These are phyloP conservation scores for Fundulus diaphanus DNA, from an alignment of 2,797 vertebrate species.

Conservation along the genomic window DNA sequence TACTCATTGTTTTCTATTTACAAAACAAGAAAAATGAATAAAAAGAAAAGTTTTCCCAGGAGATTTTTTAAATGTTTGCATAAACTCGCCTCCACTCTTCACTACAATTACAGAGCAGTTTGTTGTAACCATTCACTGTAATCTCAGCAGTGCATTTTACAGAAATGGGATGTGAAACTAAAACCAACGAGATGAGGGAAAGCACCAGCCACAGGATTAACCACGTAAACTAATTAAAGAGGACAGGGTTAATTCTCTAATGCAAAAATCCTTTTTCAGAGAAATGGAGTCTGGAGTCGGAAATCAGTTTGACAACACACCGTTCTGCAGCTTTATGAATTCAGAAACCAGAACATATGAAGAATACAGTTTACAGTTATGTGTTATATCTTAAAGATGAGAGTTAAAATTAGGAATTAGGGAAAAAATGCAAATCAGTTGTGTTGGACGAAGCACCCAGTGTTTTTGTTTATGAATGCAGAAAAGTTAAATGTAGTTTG, in stretches of 20 bases:
- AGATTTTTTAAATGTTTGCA: not conserved
- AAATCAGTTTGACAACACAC: not conserved
- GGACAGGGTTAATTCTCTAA: not conserved
- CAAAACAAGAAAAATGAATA: not conserved
- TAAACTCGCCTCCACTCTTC: not conserved
- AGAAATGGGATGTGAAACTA: not conserved
- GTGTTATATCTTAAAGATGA: not conserved
- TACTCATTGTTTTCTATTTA: not conserved
- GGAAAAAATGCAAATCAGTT: not conserved
- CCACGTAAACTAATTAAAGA: too few relatives aligned
- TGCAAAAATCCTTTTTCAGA: not conserved
- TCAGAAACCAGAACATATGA: not conserved
- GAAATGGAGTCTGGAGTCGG: not conserved
- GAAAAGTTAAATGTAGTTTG: too few relatives aligned
- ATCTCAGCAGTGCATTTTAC: not conserved
- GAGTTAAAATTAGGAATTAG: too few relatives aligned
- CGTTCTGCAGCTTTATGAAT: not conserved
- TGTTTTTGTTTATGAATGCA: not conserved
- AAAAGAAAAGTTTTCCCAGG: not conserved
- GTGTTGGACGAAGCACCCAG: not conserved
- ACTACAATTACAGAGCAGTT: not conserved
- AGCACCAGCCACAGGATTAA: not conserved
- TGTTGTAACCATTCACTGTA: not conserved
- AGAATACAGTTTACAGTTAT: not conserved
- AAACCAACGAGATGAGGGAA: not conserved